Evolutionary conservation across 2,797 vertebrate species (phyloP).

Genomic region (Choloepus didactylus): DNA sequence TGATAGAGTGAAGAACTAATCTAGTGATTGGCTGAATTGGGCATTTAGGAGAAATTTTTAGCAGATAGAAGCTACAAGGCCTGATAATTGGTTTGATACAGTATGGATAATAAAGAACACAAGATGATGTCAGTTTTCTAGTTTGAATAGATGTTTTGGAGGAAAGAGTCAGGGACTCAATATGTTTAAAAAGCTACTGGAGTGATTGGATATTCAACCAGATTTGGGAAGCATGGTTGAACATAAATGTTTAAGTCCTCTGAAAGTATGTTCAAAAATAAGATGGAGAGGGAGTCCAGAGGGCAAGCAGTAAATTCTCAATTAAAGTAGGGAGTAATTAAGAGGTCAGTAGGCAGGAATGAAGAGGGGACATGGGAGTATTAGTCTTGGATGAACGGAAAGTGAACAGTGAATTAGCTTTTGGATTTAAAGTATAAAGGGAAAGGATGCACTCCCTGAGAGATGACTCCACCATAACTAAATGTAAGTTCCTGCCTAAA

Average conservation of each 20-base stretch:
- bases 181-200: not conserved
- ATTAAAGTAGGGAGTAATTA: not conserved
- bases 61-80: not conserved
- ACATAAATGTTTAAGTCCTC: not conserved
- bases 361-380: accelerated
- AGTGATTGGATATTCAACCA: not conserved
- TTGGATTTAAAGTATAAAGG: not conserved
- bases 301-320: not conserved
- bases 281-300: not conserved
- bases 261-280: not conserved
- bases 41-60: not conserved
- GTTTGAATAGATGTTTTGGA: not conserved
- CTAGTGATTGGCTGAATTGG: not conserved
- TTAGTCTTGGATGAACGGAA: not conserved
- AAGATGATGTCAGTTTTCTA: not conserved
- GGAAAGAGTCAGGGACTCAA: not conserved
- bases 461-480: not conserved
- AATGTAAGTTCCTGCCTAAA: constrained; percentile 8
- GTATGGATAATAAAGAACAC: no score
- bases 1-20: not conserved
- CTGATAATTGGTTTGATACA: not conserved
- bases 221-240: not conserved
- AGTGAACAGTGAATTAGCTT: not conserved
- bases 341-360: not conserved
- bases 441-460: not conserved